phyloP scores from a whole-genome alignment of 92 coral and sea anemone genomes.

The Actinostola sp. region DNA sequence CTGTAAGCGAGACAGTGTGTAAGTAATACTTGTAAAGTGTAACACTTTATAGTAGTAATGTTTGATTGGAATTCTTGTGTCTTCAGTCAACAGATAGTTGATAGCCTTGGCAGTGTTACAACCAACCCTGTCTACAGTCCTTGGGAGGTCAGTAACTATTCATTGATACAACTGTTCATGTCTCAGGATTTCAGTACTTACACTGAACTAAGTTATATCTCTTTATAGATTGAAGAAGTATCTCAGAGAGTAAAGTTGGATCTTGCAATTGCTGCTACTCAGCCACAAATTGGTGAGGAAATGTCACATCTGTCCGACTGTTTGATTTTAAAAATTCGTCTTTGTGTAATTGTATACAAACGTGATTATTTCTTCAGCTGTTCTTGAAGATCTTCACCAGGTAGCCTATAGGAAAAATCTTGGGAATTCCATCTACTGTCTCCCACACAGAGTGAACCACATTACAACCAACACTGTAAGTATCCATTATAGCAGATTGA shows the following conservation, averaged over 20 bases:
- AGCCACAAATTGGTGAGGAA: conserved; percentile 81
- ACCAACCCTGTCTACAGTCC: conserved; percentile 71
- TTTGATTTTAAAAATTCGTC: neutral
- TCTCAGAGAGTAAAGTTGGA: conserved; percentile 77
- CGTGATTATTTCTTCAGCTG: conserved; percentile 51
- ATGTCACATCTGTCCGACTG: neutral
- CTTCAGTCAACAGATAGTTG: conserved; percentile 71
- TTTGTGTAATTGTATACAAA: neutral
- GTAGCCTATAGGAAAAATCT: conserved; percentile 87
- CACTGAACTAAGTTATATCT: neutral
- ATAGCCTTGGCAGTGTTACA: conserved; percentile 68
- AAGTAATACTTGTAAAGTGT: conserved; percentile 46
- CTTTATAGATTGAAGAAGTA: conserved; percentile 74
- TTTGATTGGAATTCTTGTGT: neutral
- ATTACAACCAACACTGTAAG: conserved; percentile 80
- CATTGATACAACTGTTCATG: neutral
- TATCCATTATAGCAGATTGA: too few relatives aligned
- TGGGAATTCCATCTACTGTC: conserved; percentile 91
- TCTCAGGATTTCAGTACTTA: neutral
- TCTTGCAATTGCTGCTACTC: conserved; percentile 83
- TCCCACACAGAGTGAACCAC: conserved; percentile 75
- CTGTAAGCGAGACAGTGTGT: conserved; percentile 76
- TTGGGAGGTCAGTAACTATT: conserved; percentile 83
- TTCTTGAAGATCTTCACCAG: conserved; percentile 88
- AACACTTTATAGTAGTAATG: too few relatives aligned